Percentiles rank a stretch among this genome's conserved stretches.
phyloP scores from a whole-genome alignment of 2,113 vertebrate species.

The Coturnix japonica region DNA sequence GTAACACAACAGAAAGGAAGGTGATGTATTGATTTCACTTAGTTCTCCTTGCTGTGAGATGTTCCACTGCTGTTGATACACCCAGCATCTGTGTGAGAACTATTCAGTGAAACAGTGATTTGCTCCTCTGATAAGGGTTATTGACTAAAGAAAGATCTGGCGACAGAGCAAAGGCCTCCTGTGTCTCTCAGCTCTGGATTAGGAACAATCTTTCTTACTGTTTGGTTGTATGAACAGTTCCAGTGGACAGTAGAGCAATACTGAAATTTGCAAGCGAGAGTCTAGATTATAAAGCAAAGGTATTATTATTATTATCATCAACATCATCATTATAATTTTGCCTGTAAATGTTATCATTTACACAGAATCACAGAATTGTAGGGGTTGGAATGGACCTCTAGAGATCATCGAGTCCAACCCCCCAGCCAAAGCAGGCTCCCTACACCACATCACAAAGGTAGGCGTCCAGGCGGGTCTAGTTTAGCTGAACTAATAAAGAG shows the following conservation, averaged over 20 bases:
- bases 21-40: background rate
- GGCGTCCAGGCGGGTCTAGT: no score
- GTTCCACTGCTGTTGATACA: background rate
- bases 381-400: no score
- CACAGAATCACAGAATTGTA: no score
- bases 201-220: background rate
- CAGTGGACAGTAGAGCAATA: background rate
- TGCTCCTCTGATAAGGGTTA: background rate
- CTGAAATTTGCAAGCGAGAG: background rate
- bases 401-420: no score
- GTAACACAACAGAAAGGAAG: background rate
- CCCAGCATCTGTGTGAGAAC: background rate
- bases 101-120: background rate
- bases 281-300: background rate
- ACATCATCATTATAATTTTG: background rate
- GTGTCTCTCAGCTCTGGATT: background rate
- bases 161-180: background rate
- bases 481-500: background rate
- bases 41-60: background rate
- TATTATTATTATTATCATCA: background rate
- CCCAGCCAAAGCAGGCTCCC: no score
- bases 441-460: no score
- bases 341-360: background rate
- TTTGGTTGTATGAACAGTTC: background rate
- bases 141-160: background rate